These are phyloP conservation scores for Oreochromis grahami DNA, from an alignment of 2,797 vertebrate genomes.

Conservation along the genomic window DNA sequence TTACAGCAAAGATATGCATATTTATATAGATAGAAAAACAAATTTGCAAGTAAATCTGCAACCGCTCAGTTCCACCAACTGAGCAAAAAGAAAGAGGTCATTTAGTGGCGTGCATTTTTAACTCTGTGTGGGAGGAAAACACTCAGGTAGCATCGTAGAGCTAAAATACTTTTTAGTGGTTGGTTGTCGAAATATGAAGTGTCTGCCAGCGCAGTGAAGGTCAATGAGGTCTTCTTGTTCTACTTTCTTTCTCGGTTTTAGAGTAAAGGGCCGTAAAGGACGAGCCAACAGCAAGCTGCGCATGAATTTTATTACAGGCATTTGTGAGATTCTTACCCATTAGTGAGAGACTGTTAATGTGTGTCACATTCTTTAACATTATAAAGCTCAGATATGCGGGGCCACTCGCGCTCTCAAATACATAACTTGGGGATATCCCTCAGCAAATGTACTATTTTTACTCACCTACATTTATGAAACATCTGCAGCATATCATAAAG, in stretches of 20 bases:
- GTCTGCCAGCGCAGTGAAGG: slow-evolving; percentile 1
- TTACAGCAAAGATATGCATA: slow-evolving; percentile 35
- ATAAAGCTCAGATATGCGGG: not conserved
- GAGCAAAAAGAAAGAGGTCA: slow-evolving; percentile 21
- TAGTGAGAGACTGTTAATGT: not conserved
- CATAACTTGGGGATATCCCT: slow-evolving; percentile 4
- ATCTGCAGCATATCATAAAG: slow-evolving; percentile 4
- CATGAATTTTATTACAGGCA: not conserved
- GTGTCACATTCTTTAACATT: not conserved
- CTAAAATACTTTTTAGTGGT: slow-evolving; percentile 26
- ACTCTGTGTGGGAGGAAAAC: slow-evolving; percentile 25
- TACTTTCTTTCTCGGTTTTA: slow-evolving; percentile 1
- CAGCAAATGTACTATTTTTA: slow-evolving; percentile 7
- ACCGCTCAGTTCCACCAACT: slow-evolving; percentile 1
- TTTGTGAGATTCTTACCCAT: not conserved
- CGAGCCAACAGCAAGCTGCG: not conserved
- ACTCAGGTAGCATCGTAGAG: slow-evolving; percentile 21
- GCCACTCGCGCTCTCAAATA: not conserved
- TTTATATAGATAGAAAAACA: slow-evolving; percentile 31
- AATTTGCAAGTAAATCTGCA: slow-evolving; percentile 23
- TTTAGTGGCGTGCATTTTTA: slow-evolving; percentile 21
- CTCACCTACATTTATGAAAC: slow-evolving; percentile 20
- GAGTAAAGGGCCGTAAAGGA: not conserved
- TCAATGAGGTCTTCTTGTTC: not conserved
- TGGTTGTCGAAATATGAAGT: not conserved